These are phyloP conservation scores for Trachelus tabidus DNA, from an alignment of 2,888 invertebrate genomes.

Conservation along the genomic window DNA sequence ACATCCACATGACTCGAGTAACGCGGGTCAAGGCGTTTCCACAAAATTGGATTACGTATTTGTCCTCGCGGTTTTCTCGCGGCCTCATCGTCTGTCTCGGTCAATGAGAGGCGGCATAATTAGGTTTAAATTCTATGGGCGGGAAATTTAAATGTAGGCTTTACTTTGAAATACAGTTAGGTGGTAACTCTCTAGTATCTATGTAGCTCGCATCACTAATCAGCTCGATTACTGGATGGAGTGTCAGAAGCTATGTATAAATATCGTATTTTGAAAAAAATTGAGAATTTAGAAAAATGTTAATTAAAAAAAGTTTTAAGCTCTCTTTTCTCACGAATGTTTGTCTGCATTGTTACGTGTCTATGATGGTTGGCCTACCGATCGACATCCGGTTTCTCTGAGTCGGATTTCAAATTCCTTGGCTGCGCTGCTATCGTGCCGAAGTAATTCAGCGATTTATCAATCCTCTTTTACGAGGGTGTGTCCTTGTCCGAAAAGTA, in stretches of 20 bases:
- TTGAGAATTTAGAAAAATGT: not conserved
- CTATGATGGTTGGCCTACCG: not conserved
- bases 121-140: not conserved
- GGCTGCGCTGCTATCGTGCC: not conserved
- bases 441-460: not conserved
- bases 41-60: not conserved
- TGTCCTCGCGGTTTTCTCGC: not conserved
- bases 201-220: not conserved
- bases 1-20: not conserved
- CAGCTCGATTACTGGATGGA: not conserved
- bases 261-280: not conserved
- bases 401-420: not conserved
- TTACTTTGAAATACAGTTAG: no score
- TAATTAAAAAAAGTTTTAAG: not conserved
- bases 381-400: not conserved
- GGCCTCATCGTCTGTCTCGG: not conserved
- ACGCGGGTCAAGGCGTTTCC: not conserved
- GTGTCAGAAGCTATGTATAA: not conserved
- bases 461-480: not conserved
- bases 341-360: not conserved
- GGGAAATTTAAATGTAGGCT: no score
- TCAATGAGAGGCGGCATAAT: not conserved
- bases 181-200: no score
- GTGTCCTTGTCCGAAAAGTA: not conserved
- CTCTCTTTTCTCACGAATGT: not conserved